These are phyloP conservation scores for Diogma glabrata DNA, from an alignment of 2,888 invertebrate species.

Conservation along the genomic window DNA sequence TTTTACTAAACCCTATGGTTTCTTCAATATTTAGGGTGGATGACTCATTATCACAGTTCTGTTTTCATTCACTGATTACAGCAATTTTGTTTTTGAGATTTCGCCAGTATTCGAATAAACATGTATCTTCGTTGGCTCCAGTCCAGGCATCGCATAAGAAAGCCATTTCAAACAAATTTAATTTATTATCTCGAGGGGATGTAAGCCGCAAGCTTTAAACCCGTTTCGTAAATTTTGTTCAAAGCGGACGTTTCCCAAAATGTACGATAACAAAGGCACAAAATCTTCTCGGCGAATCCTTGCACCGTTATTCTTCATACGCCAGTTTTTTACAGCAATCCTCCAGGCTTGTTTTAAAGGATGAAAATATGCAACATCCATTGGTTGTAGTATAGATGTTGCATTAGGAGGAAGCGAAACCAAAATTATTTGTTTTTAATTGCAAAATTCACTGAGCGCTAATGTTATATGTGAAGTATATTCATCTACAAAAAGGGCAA, in stretches of 20 bases:
- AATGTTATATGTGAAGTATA: background rate
- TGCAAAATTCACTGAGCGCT: background rate
- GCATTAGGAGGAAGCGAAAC: background rate
- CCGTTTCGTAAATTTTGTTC: background rate
- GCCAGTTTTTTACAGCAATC: background rate
- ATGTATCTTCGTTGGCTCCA: no score
- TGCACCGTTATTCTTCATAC: background rate
- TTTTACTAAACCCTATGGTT: no score
- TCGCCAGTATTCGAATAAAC: no score
- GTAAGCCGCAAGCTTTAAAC: background rate
- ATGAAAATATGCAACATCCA: conserved; percentile 30
- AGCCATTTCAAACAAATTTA: background rate
- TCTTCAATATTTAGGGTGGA: no score
- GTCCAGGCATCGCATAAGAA: background rate
- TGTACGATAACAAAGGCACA: background rate
- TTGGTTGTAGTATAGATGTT: conserved; percentile 29
- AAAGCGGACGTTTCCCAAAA: background rate
- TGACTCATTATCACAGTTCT: no score
- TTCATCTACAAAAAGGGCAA: conserved; percentile 20
- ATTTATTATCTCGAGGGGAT: background rate
- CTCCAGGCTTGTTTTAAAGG: conserved; percentile 13
- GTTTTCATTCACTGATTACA: no score
- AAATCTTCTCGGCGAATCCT: background rate
- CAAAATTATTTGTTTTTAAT: background rate
- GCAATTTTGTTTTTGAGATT: no score